phyloP scores from a whole-genome alignment of 2,888 invertebrate genomes.

The Zonitis immaculata region DNA sequence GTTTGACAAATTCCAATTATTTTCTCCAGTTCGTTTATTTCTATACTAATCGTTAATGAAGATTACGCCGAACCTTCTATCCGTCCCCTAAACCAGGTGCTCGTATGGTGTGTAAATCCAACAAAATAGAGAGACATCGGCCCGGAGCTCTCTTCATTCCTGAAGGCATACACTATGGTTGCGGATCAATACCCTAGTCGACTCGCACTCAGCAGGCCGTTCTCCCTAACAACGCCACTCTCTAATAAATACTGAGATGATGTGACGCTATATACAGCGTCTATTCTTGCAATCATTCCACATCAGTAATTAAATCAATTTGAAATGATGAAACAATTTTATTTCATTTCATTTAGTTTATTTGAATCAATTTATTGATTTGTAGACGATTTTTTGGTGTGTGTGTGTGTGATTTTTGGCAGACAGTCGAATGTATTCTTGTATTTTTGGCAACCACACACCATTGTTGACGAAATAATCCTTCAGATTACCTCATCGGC shows the following conservation, averaged over 20 bases:
- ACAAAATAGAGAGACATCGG: conserved; percentile 13
- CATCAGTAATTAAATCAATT: neutral
- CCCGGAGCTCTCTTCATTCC: conserved; percentile 23
- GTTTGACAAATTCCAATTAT: too few species aligned
- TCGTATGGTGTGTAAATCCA: conserved; percentile 18
- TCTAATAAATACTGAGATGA: conserved; percentile 10
- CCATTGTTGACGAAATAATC: conserved; percentile 11
- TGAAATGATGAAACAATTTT: too few species aligned
- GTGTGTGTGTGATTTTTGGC: conserved; percentile 9
- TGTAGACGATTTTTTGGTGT: conserved; percentile 4
- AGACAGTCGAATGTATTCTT: conserved; percentile 3
- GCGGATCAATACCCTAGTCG: conserved; percentile 19
- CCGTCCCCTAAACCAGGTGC: conserved; percentile 14
- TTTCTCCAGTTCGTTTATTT: too few species aligned
- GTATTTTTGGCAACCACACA: conserved; percentile 18
- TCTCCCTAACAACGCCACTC: conserved; percentile 21
- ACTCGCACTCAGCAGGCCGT: conserved; percentile 16
- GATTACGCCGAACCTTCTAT: conserved; percentile 21
- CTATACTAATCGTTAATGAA: too few species aligned
- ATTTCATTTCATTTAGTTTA: too few species aligned
- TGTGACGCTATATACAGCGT: neutral
- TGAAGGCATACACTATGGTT: conserved; percentile 16
- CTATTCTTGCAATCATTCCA: neutral
- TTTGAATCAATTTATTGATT: neutral
- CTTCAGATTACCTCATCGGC: neutral